Evolutionary conservation across 2,113 vertebrate species (phyloP).

Genomic region (Epinephelus lanceolatus): DNA sequence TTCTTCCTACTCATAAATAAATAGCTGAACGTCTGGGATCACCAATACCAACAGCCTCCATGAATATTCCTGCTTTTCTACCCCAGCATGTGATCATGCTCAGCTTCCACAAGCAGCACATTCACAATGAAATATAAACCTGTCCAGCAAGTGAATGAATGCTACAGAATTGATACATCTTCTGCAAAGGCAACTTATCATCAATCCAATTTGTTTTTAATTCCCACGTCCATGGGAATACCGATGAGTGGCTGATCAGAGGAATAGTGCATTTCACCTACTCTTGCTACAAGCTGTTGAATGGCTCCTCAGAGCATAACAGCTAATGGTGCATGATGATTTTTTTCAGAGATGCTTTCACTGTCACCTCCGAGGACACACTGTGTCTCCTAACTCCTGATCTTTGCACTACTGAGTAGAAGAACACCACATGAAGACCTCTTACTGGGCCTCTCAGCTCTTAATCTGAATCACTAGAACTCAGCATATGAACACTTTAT

Average conservation of each 20-base stretch:
- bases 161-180: constrained; percentile 21
- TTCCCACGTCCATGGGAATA: constrained; percentile 31
- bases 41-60: constrained; percentile 22
- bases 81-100: constrained; percentile 35
- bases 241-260: constrained; percentile 39
- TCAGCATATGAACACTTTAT: neutral
- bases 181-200: constrained; percentile 35
- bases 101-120: constrained; percentile 35
- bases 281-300: constrained; percentile 40
- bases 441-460: neutral
- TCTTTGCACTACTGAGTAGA: constrained; percentile 21
- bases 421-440: neutral
- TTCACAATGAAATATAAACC: constrained; percentile 47
- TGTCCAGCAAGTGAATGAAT: constrained; percentile 19
- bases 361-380: constrained; percentile 40
- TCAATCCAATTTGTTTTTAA: constrained; percentile 56
- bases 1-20: constrained; percentile 64
- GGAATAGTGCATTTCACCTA: constrained; percentile 13
- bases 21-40: constrained; percentile 40
- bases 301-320: constrained; percentile 37
- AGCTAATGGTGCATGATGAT: constrained; percentile 51
- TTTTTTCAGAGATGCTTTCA: constrained; percentile 61
- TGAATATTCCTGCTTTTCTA: constrained; percentile 44
- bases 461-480: neutral
- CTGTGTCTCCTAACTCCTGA: constrained; percentile 1